Conservation (phyloP, 2,888 invertebrate species). For the Geophilus truncorum region DNA sequence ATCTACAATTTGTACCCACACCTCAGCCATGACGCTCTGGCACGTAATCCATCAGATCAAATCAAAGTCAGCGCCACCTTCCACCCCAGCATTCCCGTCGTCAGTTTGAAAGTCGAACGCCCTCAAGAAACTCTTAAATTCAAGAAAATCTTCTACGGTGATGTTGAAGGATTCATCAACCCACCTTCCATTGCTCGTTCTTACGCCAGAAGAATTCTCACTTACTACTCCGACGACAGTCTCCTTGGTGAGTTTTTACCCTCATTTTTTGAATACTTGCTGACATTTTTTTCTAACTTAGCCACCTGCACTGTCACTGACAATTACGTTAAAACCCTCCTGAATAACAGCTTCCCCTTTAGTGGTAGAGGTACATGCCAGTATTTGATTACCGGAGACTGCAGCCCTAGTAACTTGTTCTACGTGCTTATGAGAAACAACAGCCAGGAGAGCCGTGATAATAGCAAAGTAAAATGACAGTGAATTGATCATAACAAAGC, state of each 20-base stretch:
- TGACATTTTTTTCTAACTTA: too few species aligned
- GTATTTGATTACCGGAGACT: neutral
- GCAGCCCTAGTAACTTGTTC: neutral
- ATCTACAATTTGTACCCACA: neutral
- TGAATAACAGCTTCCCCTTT: neutral
- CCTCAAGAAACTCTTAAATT: neutral
- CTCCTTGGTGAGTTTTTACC: neutral
- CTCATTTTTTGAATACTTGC: too few species aligned
- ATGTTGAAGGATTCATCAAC: neutral
- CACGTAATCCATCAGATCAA: neutral
- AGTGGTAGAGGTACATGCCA: neutral
- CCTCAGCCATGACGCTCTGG: neutral
- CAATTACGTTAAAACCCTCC: neutral
- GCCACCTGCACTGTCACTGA: neutral
- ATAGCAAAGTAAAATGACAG: neutral
- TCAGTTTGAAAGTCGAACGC: neutral
- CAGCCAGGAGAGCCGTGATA: neutral
- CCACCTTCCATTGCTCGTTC: neutral
- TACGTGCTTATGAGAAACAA: neutral
- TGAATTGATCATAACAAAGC: neutral
- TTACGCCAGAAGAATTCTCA: neutral
- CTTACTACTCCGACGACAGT: neutral
- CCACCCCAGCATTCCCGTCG: neutral
- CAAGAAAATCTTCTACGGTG: neutral
- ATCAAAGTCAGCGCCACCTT: neutral